A percentile compares a stretch with the other conserved stretches of the same genome.
These are phyloP conservation scores for Gasterosteus aculeatus DNA, from an alignment of 2,113 vertebrate species.

Conservation along the genomic window DNA sequence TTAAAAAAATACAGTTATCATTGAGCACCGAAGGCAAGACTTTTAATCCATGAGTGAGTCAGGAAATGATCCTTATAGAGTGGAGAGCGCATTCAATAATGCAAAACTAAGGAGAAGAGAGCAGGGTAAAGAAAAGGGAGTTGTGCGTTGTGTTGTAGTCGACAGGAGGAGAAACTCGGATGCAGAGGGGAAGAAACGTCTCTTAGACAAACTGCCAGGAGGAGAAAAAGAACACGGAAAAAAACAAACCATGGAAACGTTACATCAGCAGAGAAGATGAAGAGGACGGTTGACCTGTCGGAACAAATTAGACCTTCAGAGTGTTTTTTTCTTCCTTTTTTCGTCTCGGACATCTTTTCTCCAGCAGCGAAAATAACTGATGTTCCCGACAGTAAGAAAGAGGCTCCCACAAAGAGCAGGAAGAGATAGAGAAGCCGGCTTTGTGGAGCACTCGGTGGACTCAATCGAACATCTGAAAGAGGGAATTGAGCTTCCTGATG, in stretches of 20 bases:
- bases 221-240: too few relatives aligned
- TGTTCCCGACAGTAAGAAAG: not conserved
- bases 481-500: not conserved
- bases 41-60: not conserved
- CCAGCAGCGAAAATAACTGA: not conserved
- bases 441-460: not conserved
- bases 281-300: not conserved
- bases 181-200: not conserved
- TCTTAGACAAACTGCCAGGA: conserved; percentile 11
- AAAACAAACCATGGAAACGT: conserved; percentile 14
- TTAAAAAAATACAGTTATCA: not conserved
- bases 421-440: not conserved
- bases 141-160: not conserved
- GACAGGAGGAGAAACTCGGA: conserved; percentile 17
- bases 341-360: not conserved
- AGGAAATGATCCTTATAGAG: not conserved
- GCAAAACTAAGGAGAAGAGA: not conserved
- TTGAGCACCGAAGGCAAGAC: not conserved
- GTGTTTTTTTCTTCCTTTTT: too few relatives aligned
- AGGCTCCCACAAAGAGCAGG: not conserved
- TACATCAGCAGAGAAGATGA: not conserved
- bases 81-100: not conserved
- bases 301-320: conserved; percentile 5
- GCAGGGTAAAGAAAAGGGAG: not conserved
- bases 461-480: not conserved